Conservation (phyloP, 2,113 vertebrate species). For the Meles meles region DNA sequence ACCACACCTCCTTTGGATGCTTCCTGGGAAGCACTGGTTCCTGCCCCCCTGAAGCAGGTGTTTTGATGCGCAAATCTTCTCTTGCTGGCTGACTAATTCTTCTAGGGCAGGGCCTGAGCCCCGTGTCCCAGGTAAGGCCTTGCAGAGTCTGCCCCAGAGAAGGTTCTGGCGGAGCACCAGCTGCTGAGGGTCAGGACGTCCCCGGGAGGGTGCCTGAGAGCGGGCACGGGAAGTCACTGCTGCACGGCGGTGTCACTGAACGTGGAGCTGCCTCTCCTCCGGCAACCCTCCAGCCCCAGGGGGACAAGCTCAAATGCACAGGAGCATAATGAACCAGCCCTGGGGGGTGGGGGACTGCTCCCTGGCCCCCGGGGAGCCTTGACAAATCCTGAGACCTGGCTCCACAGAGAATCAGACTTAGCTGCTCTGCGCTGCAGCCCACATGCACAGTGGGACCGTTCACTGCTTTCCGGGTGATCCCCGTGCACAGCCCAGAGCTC, state of each 20-base stretch:
- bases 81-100: background rate
- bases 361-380: background rate
- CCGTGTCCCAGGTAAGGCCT: background rate
- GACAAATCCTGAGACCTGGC: background rate
- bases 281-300: background rate
- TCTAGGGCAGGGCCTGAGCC: background rate
- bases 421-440: background rate
- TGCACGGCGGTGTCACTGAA: rapidly evolving
- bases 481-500: background rate
- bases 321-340: background rate
- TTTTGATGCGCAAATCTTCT: conserved; percentile 25
- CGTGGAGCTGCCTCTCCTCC: background rate
- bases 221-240: too few relatives aligned
- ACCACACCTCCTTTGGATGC: background rate
- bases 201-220: background rate
- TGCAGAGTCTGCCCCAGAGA: background rate
- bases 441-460: background rate
- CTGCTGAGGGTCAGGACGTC: background rate
- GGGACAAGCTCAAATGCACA: background rate
- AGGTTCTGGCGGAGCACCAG: background rate
- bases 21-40: background rate
- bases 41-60: background rate
- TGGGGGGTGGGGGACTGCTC: background rate
- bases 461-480: background rate
- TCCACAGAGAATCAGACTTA: background rate